phyloP scores from a whole-genome alignment of 2,888 invertebrate genomes.

The Emesis furor region DNA sequence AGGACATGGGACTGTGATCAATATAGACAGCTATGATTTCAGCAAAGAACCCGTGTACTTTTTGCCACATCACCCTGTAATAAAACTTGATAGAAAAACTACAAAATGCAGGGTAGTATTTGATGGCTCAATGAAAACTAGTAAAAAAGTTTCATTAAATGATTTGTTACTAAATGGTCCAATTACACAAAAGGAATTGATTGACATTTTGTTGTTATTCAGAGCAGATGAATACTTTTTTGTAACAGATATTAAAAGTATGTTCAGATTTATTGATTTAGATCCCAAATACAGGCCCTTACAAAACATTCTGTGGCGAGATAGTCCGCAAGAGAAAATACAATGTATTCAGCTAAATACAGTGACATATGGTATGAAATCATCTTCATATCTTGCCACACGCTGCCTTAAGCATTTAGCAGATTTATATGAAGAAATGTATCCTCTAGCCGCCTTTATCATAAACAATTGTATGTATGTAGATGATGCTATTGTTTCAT shows the following conservation, averaged over 20 bases:
- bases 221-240: too few species aligned
- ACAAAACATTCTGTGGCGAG: constrained; percentile 68
- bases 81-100: too few species aligned
- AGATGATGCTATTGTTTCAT: constrained; percentile 42
- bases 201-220: too few species aligned
- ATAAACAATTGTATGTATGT: constrained; percentile 47
- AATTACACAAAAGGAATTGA: too few species aligned
- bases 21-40: too few species aligned
- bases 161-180: too few species aligned
- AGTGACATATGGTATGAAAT: constrained; percentile 68
- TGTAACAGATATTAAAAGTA: constrained; percentile 59
- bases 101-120: too few species aligned
- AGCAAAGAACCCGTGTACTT: too few species aligned
- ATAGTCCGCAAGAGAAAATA: constrained; percentile 39
- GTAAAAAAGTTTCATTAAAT: too few species aligned
- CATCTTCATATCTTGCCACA: constrained; percentile 60
- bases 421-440: constrained; percentile 14
- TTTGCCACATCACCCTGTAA: too few species aligned
- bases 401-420: constrained; percentile 56
- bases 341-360: constrained; percentile 60
- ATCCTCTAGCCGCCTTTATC: constrained; percentile 52
- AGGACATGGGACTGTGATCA: too few species aligned
- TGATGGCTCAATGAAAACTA: too few species aligned
- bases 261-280: constrained; percentile 58
- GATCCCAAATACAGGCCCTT: constrained; percentile 41